A percentile compares a stretch with the other conserved stretches of the same genome.
Evolutionary conservation across 2,888 invertebrate genomes (phyloP).

Genomic region (Tachina grossa): DNA sequence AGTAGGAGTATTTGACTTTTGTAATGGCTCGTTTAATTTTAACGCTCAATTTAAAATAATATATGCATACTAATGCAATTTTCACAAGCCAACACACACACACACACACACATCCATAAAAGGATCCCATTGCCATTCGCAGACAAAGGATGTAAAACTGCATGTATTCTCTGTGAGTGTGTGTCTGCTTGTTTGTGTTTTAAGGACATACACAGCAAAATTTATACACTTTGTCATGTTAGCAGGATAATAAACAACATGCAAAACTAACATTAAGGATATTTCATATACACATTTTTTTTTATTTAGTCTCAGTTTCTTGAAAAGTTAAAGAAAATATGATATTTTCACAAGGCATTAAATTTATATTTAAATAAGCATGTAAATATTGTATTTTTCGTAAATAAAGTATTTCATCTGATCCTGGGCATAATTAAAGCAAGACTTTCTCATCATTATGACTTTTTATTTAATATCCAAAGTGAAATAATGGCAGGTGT

Average conservation of each 20-base stretch:
- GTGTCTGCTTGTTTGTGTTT: neutral
- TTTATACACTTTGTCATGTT: conserved; percentile 45
- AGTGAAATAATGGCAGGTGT: conserved; percentile 64
- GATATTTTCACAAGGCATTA: conserved; percentile 64
- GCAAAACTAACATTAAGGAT: conserved; percentile 53
- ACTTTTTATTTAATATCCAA: conserved; percentile 25
- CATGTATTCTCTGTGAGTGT: neutral
- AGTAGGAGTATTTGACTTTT: conserved; percentile 75
- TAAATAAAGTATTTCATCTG: conserved; percentile 20
- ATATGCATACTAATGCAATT: conserved; percentile 74
- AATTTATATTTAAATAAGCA: conserved; percentile 64
- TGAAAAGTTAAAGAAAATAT: conserved; percentile 54
- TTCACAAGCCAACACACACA: conserved; percentile 22
- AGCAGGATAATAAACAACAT: conserved; percentile 63
- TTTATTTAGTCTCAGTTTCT: neutral
- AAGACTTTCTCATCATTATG: conserved; percentile 59
- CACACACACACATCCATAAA: conserved; percentile 2
- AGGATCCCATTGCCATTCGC: neutral
- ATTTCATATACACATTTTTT: conserved; percentile 14
- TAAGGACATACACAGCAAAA: conserved; percentile 38
- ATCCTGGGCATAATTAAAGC: conserved; percentile 30
- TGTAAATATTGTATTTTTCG: conserved; percentile 21
- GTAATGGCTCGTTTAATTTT: conserved; percentile 82
- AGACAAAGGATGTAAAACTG: conserved; percentile 42
- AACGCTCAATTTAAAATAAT: conserved; percentile 82